phyloP scores from a whole-genome alignment of 2,113 vertebrate species.

The Paralichthys olivaceus region DNA sequence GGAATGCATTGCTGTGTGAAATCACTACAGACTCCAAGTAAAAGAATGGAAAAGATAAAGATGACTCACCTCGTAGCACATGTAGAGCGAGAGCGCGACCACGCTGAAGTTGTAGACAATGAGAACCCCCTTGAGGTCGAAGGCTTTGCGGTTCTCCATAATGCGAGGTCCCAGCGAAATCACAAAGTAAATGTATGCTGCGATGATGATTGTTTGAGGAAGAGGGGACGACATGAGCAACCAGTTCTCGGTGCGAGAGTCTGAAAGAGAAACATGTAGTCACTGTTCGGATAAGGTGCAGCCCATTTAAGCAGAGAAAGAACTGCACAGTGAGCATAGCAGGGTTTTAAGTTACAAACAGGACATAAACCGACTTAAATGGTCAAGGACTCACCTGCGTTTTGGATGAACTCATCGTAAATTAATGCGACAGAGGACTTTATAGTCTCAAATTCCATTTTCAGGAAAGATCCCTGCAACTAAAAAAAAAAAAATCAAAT shows the following conservation, averaged over 20 bases:
- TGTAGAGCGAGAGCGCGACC: conserved; percentile 92
- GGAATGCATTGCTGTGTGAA: neutral
- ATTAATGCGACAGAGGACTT: conserved; percentile 86
- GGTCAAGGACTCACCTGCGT: conserved; percentile 86
- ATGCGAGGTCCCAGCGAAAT: conserved; percentile 90
- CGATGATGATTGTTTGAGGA: conserved; percentile 89
- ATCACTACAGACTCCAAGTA: neutral
- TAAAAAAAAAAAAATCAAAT: conserved; percentile 33
- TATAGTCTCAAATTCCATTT: conserved; percentile 89
- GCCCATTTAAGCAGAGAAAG: neutral
- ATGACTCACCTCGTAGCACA: conserved; percentile 92
- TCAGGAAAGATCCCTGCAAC: conserved; percentile 52
- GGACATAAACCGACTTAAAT: too few species aligned
- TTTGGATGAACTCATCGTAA: conserved; percentile 91
- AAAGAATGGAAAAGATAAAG: too few species aligned
- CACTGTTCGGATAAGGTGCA: neutral
- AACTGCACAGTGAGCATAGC: too few species aligned
- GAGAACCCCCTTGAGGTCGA: conserved; percentile 90
- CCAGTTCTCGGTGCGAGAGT: conserved; percentile 89
- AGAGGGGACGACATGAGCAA: conserved; percentile 93
- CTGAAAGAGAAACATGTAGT: conserved; percentile 70
- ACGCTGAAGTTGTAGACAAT: conserved; percentile 91
- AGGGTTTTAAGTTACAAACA: neutral
- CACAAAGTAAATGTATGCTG: conserved; percentile 92
- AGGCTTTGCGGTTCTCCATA: conserved; percentile 96